Conservation (phyloP, 2,797 vertebrate genomes). For the Anableps anableps region DNA sequence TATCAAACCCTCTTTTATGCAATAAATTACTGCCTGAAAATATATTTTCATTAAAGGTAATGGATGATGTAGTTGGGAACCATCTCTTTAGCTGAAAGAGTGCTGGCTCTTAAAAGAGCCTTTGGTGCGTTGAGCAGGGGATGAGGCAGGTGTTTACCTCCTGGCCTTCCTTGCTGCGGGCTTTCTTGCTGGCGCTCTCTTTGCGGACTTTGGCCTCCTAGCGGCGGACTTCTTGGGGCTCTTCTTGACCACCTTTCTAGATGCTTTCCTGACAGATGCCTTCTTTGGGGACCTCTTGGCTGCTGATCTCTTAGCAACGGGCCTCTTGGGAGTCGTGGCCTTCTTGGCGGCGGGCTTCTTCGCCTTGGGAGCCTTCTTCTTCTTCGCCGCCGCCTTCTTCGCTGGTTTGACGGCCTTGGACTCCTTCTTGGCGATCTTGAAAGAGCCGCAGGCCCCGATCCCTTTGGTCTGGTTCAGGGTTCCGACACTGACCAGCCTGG, state of each 20-base stretch:
- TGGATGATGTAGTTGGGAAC: too few relatives aligned
- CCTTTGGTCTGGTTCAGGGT: constrained; percentile 2
- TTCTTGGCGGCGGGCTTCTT: not conserved
- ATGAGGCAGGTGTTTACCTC: not conserved
- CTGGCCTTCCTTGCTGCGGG: not conserved
- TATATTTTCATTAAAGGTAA: too few relatives aligned
- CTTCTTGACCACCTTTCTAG: not conserved
- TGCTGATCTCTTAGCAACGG: constrained; percentile 18
- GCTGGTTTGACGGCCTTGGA: not conserved
- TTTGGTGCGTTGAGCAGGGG: not conserved
- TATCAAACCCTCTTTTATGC: too few relatives aligned
- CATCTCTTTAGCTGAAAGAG: not conserved
- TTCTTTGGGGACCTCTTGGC: not conserved
- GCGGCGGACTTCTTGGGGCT: not conserved
- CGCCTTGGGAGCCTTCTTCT: constrained; percentile 8
- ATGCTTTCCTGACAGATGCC: not conserved
- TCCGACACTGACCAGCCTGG: not conserved
- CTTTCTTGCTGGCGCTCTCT: not conserved
- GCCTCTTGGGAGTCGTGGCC: not conserved
- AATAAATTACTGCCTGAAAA: too few relatives aligned
- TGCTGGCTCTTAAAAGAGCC: constrained; percentile 40
- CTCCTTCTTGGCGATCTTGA: constrained; percentile 13
- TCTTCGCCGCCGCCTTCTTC: not conserved
- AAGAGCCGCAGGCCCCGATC: constrained; percentile 16
- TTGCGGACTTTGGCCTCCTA: not conserved